phyloP scores from a whole-genome alignment of 2,797 vertebrate genomes.

The Tapirus indicus region DNA sequence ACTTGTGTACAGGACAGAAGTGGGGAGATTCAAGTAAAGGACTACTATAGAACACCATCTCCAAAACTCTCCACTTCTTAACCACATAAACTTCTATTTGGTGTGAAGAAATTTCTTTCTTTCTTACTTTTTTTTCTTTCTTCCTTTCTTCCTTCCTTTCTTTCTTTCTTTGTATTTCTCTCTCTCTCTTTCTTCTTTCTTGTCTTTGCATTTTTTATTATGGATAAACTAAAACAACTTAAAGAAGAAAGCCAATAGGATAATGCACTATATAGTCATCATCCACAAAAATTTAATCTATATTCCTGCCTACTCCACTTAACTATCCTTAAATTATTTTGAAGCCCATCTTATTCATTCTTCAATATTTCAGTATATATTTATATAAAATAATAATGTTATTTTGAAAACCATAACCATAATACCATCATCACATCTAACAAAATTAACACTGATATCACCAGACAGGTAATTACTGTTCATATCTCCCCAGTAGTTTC shows the following conservation, averaged over 20 bases:
- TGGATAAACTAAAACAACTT: not conserved
- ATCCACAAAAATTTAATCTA: not conserved
- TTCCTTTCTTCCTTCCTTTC: too few species aligned
- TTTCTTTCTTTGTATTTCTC: too few species aligned
- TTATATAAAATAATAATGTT: not conserved
- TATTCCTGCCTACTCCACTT: not conserved
- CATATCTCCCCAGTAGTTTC: not conserved
- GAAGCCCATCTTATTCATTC: not conserved
- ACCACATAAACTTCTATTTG: not conserved
- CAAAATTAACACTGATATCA: not conserved
- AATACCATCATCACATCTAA: not conserved
- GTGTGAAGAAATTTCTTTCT: not conserved
- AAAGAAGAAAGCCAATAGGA: not conserved
- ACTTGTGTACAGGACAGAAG: not conserved
- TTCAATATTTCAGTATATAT: not conserved
- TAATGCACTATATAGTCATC: not conserved
- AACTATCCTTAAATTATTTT: not conserved
- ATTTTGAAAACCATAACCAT: not conserved
- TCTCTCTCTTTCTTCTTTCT: too few species aligned
- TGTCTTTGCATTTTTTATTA: not conserved
- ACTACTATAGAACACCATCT: not conserved
- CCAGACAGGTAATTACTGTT: not conserved
- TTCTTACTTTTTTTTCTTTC: not conserved
- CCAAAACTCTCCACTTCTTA: not conserved
- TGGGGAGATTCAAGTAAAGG: not conserved